Evolutionary conservation across 2,797 vertebrate species (phyloP).

Genomic region (Hirundo rustica): DNA sequence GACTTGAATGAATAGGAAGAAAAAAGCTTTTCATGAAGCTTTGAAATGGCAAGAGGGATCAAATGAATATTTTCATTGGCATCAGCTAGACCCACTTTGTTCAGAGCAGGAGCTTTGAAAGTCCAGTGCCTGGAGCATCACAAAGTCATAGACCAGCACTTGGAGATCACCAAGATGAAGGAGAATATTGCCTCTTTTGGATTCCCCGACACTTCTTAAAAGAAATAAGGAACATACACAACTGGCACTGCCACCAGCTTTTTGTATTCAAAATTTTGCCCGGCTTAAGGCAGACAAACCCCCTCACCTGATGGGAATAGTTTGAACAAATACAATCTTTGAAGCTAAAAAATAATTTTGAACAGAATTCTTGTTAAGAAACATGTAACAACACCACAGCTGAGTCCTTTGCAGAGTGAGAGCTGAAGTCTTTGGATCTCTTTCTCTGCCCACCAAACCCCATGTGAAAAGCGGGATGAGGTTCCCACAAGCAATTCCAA

Average conservation of each 20-base stretch:
- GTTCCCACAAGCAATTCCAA: background rate
- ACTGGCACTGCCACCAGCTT: background rate
- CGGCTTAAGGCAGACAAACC: background rate
- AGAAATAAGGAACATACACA: background rate
- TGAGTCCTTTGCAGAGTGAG: background rate
- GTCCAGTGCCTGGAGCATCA: background rate
- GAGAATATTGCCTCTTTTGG: background rate
- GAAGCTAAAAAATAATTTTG: background rate
- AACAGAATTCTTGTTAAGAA: background rate
- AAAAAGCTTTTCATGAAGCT: background rate
- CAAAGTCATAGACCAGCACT: background rate
- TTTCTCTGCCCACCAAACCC: conserved; percentile 1
- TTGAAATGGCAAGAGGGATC: background rate
- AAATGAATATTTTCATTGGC: background rate
- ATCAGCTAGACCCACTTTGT: background rate
- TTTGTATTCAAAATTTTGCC: background rate
- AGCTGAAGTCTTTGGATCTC: background rate
- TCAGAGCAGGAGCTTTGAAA: background rate
- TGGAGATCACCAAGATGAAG: background rate
- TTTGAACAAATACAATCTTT: background rate
- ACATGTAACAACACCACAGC: background rate
- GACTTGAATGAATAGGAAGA: background rate
- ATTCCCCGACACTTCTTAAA: background rate
- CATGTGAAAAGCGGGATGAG: background rate
- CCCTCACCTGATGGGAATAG: background rate